Percentiles rank a stretch among this genome's conserved stretches.
phyloP scores from a whole-genome alignment of 2,888 invertebrate species.

The Tolmerus cingulatus region DNA sequence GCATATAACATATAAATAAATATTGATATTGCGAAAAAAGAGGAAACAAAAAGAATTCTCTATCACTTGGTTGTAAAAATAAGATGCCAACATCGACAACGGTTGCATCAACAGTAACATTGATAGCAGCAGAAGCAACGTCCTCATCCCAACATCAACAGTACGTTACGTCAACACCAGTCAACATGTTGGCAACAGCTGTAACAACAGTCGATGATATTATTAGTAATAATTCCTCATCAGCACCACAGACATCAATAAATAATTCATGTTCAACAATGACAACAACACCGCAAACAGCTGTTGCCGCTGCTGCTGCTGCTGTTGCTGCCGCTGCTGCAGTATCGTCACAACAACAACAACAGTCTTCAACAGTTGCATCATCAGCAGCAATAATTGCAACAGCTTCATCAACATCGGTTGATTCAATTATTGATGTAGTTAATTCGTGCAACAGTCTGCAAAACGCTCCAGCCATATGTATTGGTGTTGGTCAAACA shows the following conservation, averaged over 20 bases:
- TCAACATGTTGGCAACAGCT: slow-evolving; percentile 44
- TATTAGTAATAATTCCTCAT: slow-evolving; percentile 41
- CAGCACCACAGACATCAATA: slow-evolving; percentile 8
- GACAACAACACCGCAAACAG: slow-evolving; percentile 4
- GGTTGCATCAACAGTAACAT: slow-evolving; percentile 16
- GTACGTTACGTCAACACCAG: not conserved
- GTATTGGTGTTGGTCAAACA: slow-evolving; percentile 40
- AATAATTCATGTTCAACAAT: slow-evolving; percentile 33
- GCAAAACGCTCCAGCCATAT: slow-evolving; percentile 45
- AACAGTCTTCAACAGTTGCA: not conserved
- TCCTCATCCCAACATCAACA: not conserved
- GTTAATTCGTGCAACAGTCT: slow-evolving; percentile 43
- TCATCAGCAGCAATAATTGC: slow-evolving; percentile 30
- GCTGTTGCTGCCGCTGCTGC: not conserved
- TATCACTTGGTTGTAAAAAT: not conserved
- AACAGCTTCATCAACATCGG: slow-evolving; percentile 37
- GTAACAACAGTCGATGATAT: slow-evolving; percentile 44
- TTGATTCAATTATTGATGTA: slow-evolving; percentile 43
- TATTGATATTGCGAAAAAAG: not conserved
- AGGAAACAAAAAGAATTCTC: not conserved
- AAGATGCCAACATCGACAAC: slow-evolving; percentile 42
- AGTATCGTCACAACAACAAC: slow-evolving; percentile 8
- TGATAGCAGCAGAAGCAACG: not conserved
- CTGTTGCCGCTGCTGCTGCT: not conserved
- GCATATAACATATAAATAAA: not conserved